Evolutionary conservation across 2,113 vertebrate species (phyloP).

Genomic region (Dasyprocta punctata): DNA sequence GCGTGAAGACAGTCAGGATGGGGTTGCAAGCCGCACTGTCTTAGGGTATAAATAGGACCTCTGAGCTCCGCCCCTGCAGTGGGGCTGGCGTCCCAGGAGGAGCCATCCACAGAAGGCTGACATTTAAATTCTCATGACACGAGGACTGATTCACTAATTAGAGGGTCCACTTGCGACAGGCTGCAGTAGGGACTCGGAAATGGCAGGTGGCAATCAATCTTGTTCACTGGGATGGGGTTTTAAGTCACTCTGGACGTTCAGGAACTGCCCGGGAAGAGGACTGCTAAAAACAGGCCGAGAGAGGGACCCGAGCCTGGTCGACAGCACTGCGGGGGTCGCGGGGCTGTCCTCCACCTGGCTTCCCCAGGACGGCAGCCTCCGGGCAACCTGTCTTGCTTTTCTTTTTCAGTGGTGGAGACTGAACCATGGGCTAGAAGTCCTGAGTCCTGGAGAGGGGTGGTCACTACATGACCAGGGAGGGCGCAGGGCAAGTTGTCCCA

Average conservation of each 20-base stretch:
- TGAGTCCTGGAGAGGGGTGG: background rate
- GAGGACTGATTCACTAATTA: conserved; percentile 75
- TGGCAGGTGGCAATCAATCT: background rate
- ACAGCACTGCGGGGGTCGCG: background rate
- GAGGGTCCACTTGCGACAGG: conserved; percentile 57
- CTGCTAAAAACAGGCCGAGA: background rate
- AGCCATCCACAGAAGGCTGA: background rate
- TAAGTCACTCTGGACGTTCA: conserved; percentile 39
- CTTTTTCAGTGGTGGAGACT: background rate
- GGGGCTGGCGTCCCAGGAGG: background rate
- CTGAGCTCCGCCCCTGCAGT: background rate
- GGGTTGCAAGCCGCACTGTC: background rate
- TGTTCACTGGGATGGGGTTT: background rate
- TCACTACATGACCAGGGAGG: background rate
- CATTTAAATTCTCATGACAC: conserved; percentile 75
- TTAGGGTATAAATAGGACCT: conserved; percentile 49
- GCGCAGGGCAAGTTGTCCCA: background rate
- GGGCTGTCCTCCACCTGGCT: background rate
- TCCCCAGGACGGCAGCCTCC: background rate
- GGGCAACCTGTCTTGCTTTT: background rate
- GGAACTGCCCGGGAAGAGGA: background rate
- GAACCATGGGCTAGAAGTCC: background rate
- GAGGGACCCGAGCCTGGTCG: background rate
- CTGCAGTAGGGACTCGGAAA: conserved; percentile 49
- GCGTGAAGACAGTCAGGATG: background rate